These are phyloP conservation scores for Paguma larvata DNA, from an alignment of 2,797 vertebrate genomes.

Conservation along the genomic window DNA sequence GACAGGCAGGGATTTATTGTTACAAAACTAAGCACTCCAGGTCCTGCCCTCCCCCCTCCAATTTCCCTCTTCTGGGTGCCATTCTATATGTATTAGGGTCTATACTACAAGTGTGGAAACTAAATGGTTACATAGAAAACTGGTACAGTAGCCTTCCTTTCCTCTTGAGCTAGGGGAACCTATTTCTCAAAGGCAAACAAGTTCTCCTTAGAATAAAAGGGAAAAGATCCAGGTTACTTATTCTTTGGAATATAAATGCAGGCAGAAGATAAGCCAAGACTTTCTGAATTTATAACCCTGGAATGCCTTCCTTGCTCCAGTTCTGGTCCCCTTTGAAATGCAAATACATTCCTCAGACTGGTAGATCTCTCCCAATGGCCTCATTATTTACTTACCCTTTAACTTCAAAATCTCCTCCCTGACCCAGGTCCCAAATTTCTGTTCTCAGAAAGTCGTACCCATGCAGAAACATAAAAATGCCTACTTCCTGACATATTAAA, in stretches of 20 bases:
- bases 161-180: not conserved
- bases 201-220: not conserved
- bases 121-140: not conserved
- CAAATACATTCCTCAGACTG: not conserved
- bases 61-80: not conserved
- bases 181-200: not conserved
- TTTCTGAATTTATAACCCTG: not conserved
- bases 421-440: not conserved
- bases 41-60: fast-evolving
- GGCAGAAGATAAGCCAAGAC: not conserved
- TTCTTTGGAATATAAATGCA: not conserved
- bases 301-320: not conserved
- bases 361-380: not conserved
- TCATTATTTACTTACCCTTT: not conserved
- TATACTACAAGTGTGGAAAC: not conserved
- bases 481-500: not conserved
- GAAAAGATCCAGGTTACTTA: not conserved
- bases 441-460: not conserved
- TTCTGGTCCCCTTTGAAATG: not conserved
- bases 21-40: not conserved
- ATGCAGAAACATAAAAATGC: not conserved
- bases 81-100: not conserved
- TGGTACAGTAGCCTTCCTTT: not conserved
- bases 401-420: not conserved
- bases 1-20: not conserved